phyloP scores from a whole-genome alignment of 2,888 invertebrate species.

The Tetheella fluctuosa region DNA sequence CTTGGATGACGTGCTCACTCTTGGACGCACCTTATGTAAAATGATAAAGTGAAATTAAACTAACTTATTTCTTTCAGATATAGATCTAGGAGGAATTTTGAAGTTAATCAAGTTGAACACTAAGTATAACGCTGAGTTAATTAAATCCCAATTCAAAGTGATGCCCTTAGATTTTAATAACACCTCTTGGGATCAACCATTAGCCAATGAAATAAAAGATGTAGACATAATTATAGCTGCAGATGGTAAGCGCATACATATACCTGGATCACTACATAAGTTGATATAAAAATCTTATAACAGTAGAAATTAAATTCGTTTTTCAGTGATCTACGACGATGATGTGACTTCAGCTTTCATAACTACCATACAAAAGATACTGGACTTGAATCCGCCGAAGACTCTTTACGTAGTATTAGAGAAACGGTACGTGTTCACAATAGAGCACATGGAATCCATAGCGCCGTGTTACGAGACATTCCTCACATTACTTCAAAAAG shows the following conservation, averaged over 20 bases:
- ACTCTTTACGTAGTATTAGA: slow-evolving; percentile 90
- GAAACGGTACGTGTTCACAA: slow-evolving; percentile 93
- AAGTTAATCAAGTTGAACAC: slow-evolving; percentile 88
- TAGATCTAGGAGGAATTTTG: slow-evolving; percentile 90
- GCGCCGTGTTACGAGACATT: slow-evolving; percentile 96
- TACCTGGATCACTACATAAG: not conserved
- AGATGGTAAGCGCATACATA: slow-evolving; percentile 86
- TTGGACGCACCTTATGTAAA: no score
- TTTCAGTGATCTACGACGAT: slow-evolving; percentile 93
- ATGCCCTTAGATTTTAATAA: slow-evolving; percentile 88
- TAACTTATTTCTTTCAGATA: slow-evolving; percentile 84
- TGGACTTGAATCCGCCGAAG: slow-evolving; percentile 85
- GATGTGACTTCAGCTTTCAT: slow-evolving; percentile 92
- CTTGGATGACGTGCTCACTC: no score
- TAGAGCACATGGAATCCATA: slow-evolving; percentile 90
- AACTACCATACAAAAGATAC: slow-evolving; percentile 87
- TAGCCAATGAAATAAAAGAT: slow-evolving; percentile 82
- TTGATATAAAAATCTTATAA: not conserved
- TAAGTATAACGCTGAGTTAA: slow-evolving; percentile 85
- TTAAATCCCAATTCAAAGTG: slow-evolving; percentile 85
- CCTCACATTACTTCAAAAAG: slow-evolving; percentile 83
- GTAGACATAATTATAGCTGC: slow-evolving; percentile 90
- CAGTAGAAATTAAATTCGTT: slow-evolving; percentile 10
- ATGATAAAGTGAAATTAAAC: no score
- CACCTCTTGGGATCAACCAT: slow-evolving; percentile 80